Percentiles rank a stretch among this genome's conserved stretches.
These are phyloP conservation scores for Cheilosia vernalis DNA, from an alignment of 2,888 invertebrate species.

Conservation along the genomic window DNA sequence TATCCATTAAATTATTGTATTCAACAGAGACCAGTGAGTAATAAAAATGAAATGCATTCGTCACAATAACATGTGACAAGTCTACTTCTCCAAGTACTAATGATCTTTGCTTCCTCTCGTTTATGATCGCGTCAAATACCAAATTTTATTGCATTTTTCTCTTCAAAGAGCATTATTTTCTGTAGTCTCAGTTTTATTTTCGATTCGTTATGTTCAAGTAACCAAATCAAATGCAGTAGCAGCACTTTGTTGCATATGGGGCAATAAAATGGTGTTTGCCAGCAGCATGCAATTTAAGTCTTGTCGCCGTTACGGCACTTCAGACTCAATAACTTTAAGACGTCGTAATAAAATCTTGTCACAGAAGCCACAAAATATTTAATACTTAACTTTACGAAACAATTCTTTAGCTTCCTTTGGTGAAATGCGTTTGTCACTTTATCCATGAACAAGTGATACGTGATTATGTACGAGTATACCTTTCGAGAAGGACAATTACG, in stretches of 20 bases:
- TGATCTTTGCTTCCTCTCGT: slow-evolving; percentile 31
- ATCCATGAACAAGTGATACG: not conserved
- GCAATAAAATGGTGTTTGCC: slow-evolving; percentile 31
- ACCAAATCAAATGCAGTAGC: slow-evolving; percentile 32
- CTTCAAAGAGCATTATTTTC: slow-evolving; percentile 30
- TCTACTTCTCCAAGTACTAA: slow-evolving; percentile 23
- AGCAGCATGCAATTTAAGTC: slow-evolving; percentile 23
- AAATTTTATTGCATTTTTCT: slow-evolving; percentile 25
- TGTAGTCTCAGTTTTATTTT: slow-evolving; percentile 25
- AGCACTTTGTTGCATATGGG: slow-evolving; percentile 36
- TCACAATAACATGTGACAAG: slow-evolving; percentile 7
- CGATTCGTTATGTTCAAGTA: slow-evolving; percentile 31
- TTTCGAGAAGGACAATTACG: too few species aligned
- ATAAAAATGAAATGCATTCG: slow-evolving; percentile 15
- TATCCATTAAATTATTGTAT: not conserved
- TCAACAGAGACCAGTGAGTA: not conserved
- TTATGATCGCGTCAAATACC: slow-evolving; percentile 18
- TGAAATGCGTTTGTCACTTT: too few species aligned
- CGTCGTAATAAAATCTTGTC: slow-evolving; percentile 22
- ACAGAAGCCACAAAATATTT: slow-evolving; percentile 9
- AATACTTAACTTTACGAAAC: slow-evolving; percentile 16
- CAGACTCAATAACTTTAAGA: slow-evolving; percentile 26
- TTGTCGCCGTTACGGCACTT: slow-evolving; percentile 23
- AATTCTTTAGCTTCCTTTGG: not conserved
- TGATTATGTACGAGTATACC: not conserved